Evolutionary conservation across 2,888 invertebrate species (phyloP).

Genomic region (Tanytarsus gracilentus): DNA sequence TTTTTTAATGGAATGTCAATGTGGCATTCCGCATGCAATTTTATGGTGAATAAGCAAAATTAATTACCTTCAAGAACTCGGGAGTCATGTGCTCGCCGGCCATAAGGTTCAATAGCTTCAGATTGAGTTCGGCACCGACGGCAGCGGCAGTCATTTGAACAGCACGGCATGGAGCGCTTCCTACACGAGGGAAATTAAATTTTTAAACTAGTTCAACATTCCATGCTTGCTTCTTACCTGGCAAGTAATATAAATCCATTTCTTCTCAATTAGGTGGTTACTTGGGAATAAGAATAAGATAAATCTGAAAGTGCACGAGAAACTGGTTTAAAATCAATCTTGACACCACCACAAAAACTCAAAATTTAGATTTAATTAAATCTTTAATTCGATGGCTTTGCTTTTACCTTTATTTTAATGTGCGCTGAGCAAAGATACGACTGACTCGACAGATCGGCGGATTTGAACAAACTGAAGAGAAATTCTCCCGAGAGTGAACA

Average conservation of each 20-base stretch:
- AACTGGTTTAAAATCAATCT: background rate
- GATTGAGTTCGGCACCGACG: slow-evolving; percentile 50
- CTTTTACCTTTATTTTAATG: background rate
- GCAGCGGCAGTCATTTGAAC: slow-evolving; percentile 51
- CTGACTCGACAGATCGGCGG: background rate
- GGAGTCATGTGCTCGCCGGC: slow-evolving; percentile 52
- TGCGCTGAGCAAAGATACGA: background rate
- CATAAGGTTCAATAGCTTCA: slow-evolving; percentile 47
- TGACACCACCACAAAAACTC: too few relatives aligned
- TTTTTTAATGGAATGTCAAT: background rate
- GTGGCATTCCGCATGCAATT: background rate
- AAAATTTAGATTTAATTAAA: background rate
- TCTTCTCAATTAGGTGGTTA: background rate
- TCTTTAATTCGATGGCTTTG: background rate
- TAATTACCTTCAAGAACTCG: slow-evolving; percentile 51
- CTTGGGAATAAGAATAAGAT: too few relatives aligned
- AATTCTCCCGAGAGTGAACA: background rate
- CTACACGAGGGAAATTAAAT: slow-evolving; percentile 31
- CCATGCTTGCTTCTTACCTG: slow-evolving; percentile 9
- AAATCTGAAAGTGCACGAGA: background rate
- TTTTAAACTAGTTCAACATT: slow-evolving; percentile 2
- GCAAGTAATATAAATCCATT: slow-evolving; percentile 25
- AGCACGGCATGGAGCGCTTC: slow-evolving; percentile 52
- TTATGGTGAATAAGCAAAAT: background rate
- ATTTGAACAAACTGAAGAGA: slow-evolving; percentile 2